These are phyloP conservation scores for Dyspetes luteomarginatus DNA, from an alignment of 2,888 invertebrate species.

Conservation along the genomic window DNA sequence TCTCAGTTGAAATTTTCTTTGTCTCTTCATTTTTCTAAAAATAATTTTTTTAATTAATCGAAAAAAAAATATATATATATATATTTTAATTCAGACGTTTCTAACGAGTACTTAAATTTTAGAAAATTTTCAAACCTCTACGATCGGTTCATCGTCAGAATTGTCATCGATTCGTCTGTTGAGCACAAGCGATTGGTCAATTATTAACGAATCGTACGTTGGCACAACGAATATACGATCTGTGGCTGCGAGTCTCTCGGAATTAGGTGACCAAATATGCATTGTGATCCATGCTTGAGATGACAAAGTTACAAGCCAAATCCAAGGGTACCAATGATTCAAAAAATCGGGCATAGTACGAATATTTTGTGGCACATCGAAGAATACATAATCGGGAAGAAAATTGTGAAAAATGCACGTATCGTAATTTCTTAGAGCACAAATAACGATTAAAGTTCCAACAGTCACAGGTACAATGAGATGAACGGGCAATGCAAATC, in stretches of 20 bases:
- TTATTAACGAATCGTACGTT: slow-evolving; percentile 92
- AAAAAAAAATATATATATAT: too few relatives aligned
- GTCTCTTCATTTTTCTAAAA: slow-evolving; percentile 76
- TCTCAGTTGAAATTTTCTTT: slow-evolving; percentile 25
- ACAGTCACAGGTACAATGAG: slow-evolving; percentile 91
- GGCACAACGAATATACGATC: slow-evolving; percentile 93
- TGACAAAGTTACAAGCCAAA: slow-evolving; percentile 92
- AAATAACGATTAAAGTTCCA: slow-evolving; percentile 87
- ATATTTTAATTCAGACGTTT: too few relatives aligned
- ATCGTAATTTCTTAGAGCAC: slow-evolving; percentile 87
- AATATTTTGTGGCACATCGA: slow-evolving; percentile 78
- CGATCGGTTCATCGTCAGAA: slow-evolving; percentile 12
- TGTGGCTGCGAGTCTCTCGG: slow-evolving; percentile 92
- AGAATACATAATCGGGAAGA: slow-evolving; percentile 85
- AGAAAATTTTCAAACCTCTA: slow-evolving; percentile 34
- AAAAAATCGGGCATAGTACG: slow-evolving; percentile 85
- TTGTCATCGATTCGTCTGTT: slow-evolving; percentile 90
- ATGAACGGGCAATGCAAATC: slow-evolving; percentile 93
- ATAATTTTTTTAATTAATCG: not conserved
- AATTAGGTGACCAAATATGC: slow-evolving; percentile 93
- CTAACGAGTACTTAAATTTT: not conserved
- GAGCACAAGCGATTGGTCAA: slow-evolving; percentile 93
- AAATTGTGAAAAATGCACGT: slow-evolving; percentile 87
- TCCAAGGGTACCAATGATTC: slow-evolving; percentile 88
- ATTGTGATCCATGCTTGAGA: slow-evolving; percentile 94